phyloP scores from a whole-genome alignment of 2,113 vertebrate species.

The Onychorhynchus coronatus region DNA sequence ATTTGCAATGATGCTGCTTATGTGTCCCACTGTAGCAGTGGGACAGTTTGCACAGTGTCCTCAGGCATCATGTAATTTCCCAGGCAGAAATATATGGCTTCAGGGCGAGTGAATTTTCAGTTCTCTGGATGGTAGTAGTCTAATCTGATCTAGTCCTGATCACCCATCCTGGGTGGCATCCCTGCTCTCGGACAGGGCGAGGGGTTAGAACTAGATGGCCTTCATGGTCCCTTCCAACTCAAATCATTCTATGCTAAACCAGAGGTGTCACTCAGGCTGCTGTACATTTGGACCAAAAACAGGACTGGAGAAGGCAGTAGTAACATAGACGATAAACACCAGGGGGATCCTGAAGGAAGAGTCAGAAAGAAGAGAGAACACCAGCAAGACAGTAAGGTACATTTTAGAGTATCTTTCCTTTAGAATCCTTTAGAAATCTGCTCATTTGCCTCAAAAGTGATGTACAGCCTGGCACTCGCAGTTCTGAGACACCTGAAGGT shows the following conservation, averaged over 20 bases:
- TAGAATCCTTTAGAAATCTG: background rate
- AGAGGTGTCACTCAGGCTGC: background rate
- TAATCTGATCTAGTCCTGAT: background rate
- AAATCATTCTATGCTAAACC: background rate
- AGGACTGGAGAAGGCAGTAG: background rate
- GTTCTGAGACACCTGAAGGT: background rate
- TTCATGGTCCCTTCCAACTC: background rate
- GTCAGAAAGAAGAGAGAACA: background rate
- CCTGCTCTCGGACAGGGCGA: background rate
- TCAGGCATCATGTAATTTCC: background rate
- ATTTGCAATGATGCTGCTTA: background rate
- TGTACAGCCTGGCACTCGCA: background rate
- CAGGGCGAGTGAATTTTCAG: background rate
- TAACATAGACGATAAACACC: background rate
- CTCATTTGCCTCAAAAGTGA: background rate
- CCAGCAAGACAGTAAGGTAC: background rate
- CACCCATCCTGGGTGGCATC: background rate
- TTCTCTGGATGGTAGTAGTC: background rate
- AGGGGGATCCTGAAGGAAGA: background rate
- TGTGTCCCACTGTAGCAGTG: background rate
- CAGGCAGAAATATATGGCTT: background rate
- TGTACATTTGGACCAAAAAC: background rate
- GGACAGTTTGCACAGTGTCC: background rate
- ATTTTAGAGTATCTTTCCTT: background rate
- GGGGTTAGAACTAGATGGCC: background rate